Conservation (phyloP, 2,797 vertebrate species). For the Alca torda region DNA sequence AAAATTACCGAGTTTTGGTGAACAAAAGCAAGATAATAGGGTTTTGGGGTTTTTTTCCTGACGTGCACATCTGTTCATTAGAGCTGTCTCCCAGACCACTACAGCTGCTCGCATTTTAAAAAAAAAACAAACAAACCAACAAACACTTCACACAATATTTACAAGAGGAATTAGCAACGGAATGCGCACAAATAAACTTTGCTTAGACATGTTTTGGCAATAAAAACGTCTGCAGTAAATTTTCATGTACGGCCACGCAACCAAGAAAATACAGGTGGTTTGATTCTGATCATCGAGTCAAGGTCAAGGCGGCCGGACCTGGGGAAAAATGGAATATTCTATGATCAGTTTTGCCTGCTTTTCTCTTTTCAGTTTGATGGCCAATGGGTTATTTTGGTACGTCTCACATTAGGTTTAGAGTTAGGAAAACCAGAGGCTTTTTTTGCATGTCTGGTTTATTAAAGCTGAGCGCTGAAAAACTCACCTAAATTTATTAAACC, state of each 20-base stretch:
- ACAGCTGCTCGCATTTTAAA: conserved; percentile 58
- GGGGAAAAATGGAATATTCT: neutral
- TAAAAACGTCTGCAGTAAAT: neutral
- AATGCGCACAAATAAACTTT: neutral
- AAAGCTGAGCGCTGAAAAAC: neutral
- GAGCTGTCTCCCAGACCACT: conserved; percentile 31
- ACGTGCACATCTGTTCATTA: conserved; percentile 61
- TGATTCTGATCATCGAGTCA: neutral
- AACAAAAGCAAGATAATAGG: conserved; percentile 56
- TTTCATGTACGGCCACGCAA: neutral
- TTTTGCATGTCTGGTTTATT: neutral
- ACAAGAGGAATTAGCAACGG: conserved; percentile 35
- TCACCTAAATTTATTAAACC: neutral
- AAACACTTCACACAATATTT: conserved; percentile 47
- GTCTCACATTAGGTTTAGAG: neutral
- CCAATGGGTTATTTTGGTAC: neutral
- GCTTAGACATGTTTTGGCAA: neutral
- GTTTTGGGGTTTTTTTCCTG: neutral
- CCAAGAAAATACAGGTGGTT: neutral
- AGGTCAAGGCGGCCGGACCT: neutral
- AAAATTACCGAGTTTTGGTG: conserved; percentile 42
- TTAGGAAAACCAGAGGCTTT: neutral
- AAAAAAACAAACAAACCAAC: neutral
- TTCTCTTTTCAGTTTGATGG: neutral
- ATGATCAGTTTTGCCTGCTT: neutral